Percentiles rank a stretch among this genome's conserved stretches.
Evolutionary conservation across 2,888 invertebrate species (phyloP).

Genomic region (Rutpela maculata): DNA sequence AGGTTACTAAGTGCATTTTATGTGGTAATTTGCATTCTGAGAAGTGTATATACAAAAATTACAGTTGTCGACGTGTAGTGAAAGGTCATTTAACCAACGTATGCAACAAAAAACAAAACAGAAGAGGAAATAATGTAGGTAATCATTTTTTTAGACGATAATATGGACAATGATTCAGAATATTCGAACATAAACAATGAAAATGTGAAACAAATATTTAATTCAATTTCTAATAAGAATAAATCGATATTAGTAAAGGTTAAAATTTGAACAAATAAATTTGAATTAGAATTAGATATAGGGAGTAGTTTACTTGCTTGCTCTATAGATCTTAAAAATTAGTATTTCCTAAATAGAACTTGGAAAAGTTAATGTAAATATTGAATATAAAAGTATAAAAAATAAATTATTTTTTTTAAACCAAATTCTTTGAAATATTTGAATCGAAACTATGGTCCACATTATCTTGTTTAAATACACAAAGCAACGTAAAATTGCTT

Average conservation of each 20-base stretch:
- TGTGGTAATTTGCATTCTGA: background rate
- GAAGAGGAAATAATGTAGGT: background rate
- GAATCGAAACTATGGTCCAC: too few relatives aligned
- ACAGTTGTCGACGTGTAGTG: background rate
- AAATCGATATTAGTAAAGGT: background rate
- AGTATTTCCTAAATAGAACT: background rate
- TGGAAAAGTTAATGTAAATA: too few relatives aligned
- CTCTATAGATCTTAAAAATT: background rate
- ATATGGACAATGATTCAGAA: background rate
- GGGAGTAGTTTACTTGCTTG: background rate
- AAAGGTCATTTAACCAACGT: background rate
- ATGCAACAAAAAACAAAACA: background rate
- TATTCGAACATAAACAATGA: conserved; percentile 3
- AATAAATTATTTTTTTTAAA: too few relatives aligned
- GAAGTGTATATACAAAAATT: conserved; percentile 7
- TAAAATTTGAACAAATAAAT: background rate
- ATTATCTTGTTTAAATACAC: too few relatives aligned
- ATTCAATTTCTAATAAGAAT: conserved; percentile 16
- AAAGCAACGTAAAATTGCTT: too few relatives aligned
- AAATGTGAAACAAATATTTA: background rate
- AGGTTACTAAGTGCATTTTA: background rate
- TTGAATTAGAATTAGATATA: background rate
- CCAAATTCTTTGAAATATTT: too few relatives aligned
- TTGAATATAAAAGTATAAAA: too few relatives aligned
- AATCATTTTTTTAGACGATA: conserved; percentile 9